Evolutionary conservation across 2,888 invertebrate genomes (phyloP).

Genomic region (Platerodrilus igneus): DNA sequence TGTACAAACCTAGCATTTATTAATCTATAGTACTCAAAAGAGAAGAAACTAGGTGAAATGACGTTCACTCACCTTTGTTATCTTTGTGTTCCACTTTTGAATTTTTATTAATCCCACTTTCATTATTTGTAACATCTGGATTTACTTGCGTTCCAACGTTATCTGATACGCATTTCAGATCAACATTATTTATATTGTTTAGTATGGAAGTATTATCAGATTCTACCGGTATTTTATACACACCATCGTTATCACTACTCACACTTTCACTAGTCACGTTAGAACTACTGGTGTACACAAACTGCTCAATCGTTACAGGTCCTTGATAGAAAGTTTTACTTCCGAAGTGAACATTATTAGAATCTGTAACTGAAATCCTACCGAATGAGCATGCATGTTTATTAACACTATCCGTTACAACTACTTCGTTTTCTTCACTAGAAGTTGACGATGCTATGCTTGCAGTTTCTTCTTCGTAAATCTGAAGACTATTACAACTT

Average conservation of each 20-base stretch:
- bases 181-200: no score
- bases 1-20: no score
- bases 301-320: conserved; percentile 72
- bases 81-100: no score
- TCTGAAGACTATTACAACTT: conserved; percentile 13
- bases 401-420: conserved; percentile 17
- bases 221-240: conserved; percentile 14
- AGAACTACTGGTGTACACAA: conserved; percentile 52
- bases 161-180: no score
- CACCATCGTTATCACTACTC: conserved; percentile 11
- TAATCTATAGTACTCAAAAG: no score
- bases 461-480: conserved; percentile 17
- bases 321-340: conserved; percentile 74
- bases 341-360: conserved; percentile 70
- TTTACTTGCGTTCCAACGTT: no score
- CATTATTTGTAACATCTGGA: no score
- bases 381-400: conserved; percentile 49
- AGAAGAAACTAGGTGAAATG: no score
- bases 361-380: conserved; percentile 62
- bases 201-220: conserved; percentile 8
- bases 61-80: no score
- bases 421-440: conserved; percentile 12
- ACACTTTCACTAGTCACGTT: conserved; percentile 13
- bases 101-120: no score
- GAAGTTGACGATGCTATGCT: conserved; percentile 21